Evolutionary conservation across 2,888 invertebrate species (phyloP).

Genomic region (Drosophila paranaensis): DNA sequence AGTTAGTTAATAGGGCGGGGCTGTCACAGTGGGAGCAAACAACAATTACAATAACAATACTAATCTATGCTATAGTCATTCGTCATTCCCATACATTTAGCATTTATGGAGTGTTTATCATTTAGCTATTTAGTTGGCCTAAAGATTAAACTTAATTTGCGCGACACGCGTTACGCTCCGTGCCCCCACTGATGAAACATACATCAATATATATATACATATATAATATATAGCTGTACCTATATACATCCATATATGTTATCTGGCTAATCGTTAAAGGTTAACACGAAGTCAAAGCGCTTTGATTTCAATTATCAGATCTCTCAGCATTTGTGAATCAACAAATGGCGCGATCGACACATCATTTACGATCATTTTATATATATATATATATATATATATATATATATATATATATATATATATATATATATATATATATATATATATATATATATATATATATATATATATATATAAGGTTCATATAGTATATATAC

Average conservation of each 20-base stretch:
- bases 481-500: slow-evolving; percentile 3
- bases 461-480: background rate
- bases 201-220: background rate
- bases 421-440: too few species aligned
- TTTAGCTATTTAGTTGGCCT: slow-evolving; percentile 11
- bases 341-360: background rate
- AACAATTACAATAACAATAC: slow-evolving; percentile 17
- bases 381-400: too few species aligned
- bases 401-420: too few species aligned
- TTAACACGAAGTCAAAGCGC: slow-evolving; percentile 15
- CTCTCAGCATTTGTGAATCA: slow-evolving; percentile 5
- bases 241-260: background rate
- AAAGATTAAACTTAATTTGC: slow-evolving; percentile 16
- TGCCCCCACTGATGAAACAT: background rate
- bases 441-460: too few species aligned
- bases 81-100: background rate
- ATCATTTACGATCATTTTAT: too few species aligned
- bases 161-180: background rate
- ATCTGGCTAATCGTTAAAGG: slow-evolving; percentile 14
- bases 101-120: slow-evolving; percentile 17
- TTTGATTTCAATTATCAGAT: slow-evolving; percentile 20
- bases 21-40: background rate
- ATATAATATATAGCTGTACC: background rate
- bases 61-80: slow-evolving; percentile 10
- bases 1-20: slow-evolving; percentile 12